A percentile compares a stretch with the other conserved stretches of the same genome.
phyloP scores from a whole-genome alignment of 2,113 vertebrate genomes.

The Nibea coibor region DNA sequence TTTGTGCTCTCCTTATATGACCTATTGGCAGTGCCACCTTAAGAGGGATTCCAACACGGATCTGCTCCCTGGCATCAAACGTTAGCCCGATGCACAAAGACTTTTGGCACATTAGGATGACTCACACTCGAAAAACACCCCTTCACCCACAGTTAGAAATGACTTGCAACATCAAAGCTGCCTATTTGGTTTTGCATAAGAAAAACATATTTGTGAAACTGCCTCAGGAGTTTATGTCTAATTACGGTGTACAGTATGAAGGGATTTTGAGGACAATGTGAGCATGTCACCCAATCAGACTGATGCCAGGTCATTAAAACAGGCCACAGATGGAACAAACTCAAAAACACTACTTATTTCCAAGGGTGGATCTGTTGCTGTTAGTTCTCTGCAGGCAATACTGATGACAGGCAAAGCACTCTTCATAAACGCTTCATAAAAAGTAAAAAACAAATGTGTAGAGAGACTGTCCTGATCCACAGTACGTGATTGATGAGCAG shows the following conservation, averaged over 20 bases:
- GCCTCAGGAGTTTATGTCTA: slow-evolving; percentile 35
- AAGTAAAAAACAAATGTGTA: slow-evolving; percentile 28
- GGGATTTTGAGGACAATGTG: slow-evolving; percentile 45
- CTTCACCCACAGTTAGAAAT: slow-evolving; percentile 55
- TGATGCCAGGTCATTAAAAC: slow-evolving; percentile 59
- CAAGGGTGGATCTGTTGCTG: slow-evolving; percentile 54
- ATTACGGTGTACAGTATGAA: slow-evolving; percentile 39
- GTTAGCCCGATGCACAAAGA: slow-evolving; percentile 39
- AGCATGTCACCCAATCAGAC: slow-evolving; percentile 40
- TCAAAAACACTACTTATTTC: slow-evolving; percentile 40
- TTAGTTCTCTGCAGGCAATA: slow-evolving; percentile 31
- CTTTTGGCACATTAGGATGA: slow-evolving; percentile 52
- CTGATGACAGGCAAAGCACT: slow-evolving; percentile 41
- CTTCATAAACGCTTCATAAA: slow-evolving; percentile 45
- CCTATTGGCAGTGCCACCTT: slow-evolving; percentile 61
- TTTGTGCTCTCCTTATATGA: slow-evolving; percentile 53
- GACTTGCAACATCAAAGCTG: slow-evolving; percentile 45
- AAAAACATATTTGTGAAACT: slow-evolving; percentile 49
- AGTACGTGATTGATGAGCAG: slow-evolving; percentile 48
- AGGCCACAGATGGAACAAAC: slow-evolving; percentile 28
- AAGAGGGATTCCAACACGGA: slow-evolving; percentile 45
- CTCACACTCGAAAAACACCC: slow-evolving; percentile 42
- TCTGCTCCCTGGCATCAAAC: slow-evolving; percentile 58
- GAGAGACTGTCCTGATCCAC: slow-evolving; percentile 9
- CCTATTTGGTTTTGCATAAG: slow-evolving; percentile 37